These are phyloP conservation scores for Cremastinae sp. DNA, from an alignment of 2,888 invertebrate species.

Conservation along the genomic window DNA sequence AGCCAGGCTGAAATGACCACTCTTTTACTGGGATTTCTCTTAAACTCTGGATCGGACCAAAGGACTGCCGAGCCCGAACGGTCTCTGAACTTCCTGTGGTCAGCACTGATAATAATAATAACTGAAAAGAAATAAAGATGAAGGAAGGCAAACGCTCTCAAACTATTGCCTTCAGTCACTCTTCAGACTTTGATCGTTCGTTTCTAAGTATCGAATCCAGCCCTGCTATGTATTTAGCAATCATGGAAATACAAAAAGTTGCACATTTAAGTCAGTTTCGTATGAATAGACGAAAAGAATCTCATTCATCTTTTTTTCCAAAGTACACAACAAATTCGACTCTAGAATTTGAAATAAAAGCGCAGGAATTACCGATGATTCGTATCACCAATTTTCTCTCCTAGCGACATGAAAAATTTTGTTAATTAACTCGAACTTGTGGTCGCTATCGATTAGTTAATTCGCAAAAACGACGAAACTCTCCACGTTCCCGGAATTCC, in stretches of 20 bases:
- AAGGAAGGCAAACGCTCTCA: slow-evolving; percentile 1
- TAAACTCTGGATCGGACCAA: slow-evolving; percentile 49
- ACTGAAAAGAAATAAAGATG: background rate
- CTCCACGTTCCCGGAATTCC: no score
- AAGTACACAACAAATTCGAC: no score
- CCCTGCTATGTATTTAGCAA: background rate
- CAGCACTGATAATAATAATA: slow-evolving; percentile 32
- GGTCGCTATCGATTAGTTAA: background rate
- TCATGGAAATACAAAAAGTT: background rate
- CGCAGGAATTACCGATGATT: background rate
- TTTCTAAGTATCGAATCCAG: background rate
- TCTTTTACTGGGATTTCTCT: slow-evolving; percentile 37
- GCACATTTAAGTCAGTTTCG: background rate
- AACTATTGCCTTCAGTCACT: slow-evolving; percentile 15
- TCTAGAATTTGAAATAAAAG: no score
- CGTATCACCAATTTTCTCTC: background rate
- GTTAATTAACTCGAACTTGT: slow-evolving; percentile 11
- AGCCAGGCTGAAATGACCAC: slow-evolving; percentile 22
- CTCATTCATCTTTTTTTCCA: no score
- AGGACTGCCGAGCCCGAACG: slow-evolving; percentile 25
- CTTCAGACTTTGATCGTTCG: slow-evolving; percentile 2
- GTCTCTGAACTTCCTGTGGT: slow-evolving; percentile 15
- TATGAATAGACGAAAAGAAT: no score
- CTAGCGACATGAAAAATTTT: background rate
- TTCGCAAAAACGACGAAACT: no score